Conservation (phyloP, 2,113 vertebrate genomes). For the Promerops cafer region DNA sequence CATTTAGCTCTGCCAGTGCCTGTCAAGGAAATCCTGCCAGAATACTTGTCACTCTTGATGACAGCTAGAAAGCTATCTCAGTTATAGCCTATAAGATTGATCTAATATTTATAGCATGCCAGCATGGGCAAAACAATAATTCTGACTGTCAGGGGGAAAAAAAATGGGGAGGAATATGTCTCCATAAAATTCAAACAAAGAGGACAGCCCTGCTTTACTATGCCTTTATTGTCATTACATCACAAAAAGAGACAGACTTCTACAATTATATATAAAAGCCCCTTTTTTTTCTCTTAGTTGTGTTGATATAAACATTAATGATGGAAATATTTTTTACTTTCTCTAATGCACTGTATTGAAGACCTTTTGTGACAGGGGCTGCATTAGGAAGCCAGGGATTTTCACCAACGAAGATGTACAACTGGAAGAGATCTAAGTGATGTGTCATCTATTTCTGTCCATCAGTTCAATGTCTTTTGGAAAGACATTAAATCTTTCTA, state of each 20-base stretch:
- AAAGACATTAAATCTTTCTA: neutral
- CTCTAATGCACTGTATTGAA: neutral
- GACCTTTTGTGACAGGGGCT: neutral
- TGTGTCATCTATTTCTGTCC: neutral
- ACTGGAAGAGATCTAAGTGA: neutral
- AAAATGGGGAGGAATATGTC: neutral
- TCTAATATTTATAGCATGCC: conserved; percentile 18
- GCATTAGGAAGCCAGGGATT: neutral
- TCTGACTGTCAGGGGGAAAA: neutral
- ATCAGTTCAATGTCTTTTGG: neutral
- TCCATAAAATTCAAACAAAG: neutral
- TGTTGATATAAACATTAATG: neutral
- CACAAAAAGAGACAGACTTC: neutral
- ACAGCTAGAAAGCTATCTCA: conserved; percentile 5
- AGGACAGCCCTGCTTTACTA: neutral
- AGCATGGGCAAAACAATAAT: conserved; percentile 42
- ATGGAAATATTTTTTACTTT: neutral
- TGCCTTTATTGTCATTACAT: neutral
- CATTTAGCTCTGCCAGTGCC: neutral
- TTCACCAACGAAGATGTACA: neutral
- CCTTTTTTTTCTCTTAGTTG: neutral
- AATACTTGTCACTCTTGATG: neutral
- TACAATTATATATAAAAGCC: neutral
- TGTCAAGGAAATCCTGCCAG: neutral
- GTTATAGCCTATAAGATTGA: conserved; percentile 15